Conservation (phyloP, 1,140 invertebrate genomes). For the Rhagoletis zephyria region DNA sequence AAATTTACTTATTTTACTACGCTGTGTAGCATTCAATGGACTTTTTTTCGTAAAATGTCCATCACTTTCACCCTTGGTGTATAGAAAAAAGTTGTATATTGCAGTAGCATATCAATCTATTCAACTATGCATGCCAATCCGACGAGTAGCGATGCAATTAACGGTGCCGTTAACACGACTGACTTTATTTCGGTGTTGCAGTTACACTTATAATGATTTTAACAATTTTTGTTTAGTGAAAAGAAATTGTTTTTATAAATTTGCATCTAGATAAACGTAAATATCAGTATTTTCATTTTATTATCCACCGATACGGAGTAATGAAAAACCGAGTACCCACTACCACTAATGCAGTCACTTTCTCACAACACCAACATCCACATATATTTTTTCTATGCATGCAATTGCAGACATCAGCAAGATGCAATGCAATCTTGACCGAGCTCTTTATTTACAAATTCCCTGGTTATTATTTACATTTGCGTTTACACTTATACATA, state of each 20-base stretch:
- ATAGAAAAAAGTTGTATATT: conserved; percentile 44
- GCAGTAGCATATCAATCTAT: conserved; percentile 3
- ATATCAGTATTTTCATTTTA: neutral
- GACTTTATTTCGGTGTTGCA: neutral
- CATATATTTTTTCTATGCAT: conserved; percentile 45
- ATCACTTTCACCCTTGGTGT: conserved; percentile 41
- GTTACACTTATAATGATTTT: neutral
- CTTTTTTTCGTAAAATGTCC: neutral
- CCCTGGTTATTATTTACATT: neutral
- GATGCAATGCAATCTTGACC: conserved; percentile 26
- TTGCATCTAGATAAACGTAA: too few species aligned
- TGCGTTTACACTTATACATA: neutral
- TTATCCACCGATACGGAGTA: neutral
- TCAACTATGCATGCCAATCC: conserved; percentile 23
- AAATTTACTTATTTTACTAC: neutral
- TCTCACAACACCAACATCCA: conserved; percentile 30
- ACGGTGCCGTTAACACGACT: neutral
- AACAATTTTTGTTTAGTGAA: too few species aligned
- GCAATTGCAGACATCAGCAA: conserved; percentile 48
- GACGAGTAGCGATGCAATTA: conserved; percentile 21
- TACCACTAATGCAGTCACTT: neutral
- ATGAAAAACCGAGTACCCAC: neutral
- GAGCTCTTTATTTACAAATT: neutral
- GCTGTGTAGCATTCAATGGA: neutral
- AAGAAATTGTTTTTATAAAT: too few species aligned